phyloP scores from a whole-genome alignment of 2,113 vertebrate genomes.

The Vulpes vulpes region DNA sequence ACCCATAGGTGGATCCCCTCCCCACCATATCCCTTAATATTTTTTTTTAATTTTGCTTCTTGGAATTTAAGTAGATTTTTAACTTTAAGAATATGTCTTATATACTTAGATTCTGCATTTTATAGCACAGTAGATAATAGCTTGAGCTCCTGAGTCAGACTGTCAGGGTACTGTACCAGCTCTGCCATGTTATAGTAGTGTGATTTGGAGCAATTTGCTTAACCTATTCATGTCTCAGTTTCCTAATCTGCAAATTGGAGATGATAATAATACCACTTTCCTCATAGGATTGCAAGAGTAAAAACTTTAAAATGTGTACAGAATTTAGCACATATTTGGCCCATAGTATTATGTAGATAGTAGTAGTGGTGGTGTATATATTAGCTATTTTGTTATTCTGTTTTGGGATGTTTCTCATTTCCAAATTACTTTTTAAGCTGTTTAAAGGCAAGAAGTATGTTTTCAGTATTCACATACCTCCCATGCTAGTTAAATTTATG shows the following conservation, averaged over 20 bases:
- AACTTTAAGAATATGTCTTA: constrained; percentile 7
- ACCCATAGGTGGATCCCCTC: background rate
- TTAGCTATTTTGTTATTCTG: constrained; percentile 31
- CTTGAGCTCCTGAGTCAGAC: background rate
- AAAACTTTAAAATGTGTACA: background rate
- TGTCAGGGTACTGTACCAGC: background rate
- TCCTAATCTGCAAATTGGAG: constrained; percentile 46
- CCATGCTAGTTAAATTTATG: background rate
- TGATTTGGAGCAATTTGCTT: constrained; percentile 49
- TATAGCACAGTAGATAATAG: background rate
- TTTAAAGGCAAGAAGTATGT: background rate
- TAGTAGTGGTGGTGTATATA: background rate
- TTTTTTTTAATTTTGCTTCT: constrained; percentile 25
- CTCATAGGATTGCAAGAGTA: background rate
- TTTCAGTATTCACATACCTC: background rate
- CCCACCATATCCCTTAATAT: background rate
- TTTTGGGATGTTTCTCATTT: constrained; percentile 47
- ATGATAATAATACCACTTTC: background rate
- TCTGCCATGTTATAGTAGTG: background rate
- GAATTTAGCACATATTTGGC: background rate
- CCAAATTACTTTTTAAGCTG: constrained; percentile 24
- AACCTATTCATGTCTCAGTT: constrained; percentile 22
- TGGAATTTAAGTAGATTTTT: constrained; percentile 9
- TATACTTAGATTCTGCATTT: constrained; percentile 8
- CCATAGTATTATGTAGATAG: background rate